Percentiles rank a stretch among this genome's conserved stretches.
These are phyloP conservation scores for Phylloscopus trochiloides DNA, from an alignment of 2,113 vertebrate species.

Conservation along the genomic window DNA sequence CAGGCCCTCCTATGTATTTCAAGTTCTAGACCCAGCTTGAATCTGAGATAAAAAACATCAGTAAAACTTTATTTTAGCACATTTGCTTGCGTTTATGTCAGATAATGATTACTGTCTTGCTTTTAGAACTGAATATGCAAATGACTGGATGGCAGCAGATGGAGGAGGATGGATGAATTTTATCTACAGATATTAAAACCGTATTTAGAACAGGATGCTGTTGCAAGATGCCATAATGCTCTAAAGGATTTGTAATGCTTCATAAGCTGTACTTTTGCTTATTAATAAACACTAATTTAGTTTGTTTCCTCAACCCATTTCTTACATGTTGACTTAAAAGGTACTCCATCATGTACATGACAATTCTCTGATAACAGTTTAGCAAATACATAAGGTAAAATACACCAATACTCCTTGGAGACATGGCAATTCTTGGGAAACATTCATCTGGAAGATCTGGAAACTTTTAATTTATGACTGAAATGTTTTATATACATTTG, in stretches of 20 bases:
- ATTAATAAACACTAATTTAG: constrained; percentile 66
- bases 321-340: constrained; percentile 49
- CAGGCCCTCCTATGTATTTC: not conserved
- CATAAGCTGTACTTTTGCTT: constrained; percentile 13
- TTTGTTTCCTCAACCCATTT: constrained; percentile 49
- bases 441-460: constrained; percentile 18
- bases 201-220: constrained; percentile 21
- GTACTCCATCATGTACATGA: not conserved
- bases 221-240: not conserved
- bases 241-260: constrained; percentile 26
- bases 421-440: constrained; percentile 7
- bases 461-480: constrained; percentile 43
- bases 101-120: not conserved
- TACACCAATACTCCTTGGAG: not conserved
- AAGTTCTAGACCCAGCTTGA: not conserved
- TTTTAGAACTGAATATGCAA: constrained; percentile 13
- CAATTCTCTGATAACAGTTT: not conserved
- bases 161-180: not conserved
- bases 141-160: not conserved
- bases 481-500: not conserved
- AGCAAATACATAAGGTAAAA: not conserved
- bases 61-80: not conserved
- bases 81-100: not conserved
- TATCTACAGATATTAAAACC: constrained; percentile 34
- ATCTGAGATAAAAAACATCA: not conserved